Evolutionary conservation across 1,140 invertebrate genomes (phyloP).

Genomic region (Drosophila rufa): DNA sequence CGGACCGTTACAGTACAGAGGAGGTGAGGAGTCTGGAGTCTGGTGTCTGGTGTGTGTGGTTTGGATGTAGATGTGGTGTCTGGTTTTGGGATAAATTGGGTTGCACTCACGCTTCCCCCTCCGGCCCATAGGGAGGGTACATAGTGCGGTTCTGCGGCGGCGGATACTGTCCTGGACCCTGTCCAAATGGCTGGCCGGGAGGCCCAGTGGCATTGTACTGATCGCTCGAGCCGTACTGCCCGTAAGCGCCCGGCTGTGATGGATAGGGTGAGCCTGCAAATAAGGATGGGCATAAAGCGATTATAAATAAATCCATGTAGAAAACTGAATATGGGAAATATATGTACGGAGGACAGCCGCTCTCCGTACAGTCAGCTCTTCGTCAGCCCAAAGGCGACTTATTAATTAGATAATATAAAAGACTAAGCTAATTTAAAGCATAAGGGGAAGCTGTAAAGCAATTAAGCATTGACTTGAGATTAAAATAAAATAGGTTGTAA

Average conservation of each 20-base stretch:
- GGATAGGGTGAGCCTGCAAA: conserved; percentile 86
- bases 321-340: background rate
- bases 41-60: conserved; percentile 31
- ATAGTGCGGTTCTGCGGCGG: conserved; percentile 89
- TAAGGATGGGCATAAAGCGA: conserved; percentile 4
- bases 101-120: conserved; percentile 85
- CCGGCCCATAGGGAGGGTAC: conserved; percentile 91
- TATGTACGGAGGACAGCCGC: background rate
- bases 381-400: background rate
- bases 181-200: conserved; percentile 86
- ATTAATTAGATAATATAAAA: background rate
- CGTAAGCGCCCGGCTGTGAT: conserved; percentile 85
- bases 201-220: conserved; percentile 86
- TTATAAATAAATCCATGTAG: background rate
- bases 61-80: conserved; percentile 5
- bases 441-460: background rate
- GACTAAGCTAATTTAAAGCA: background rate
- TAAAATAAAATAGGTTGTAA: too few relatives aligned
- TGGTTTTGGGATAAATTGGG: conserved; percentile 44
- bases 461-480: too few relatives aligned
- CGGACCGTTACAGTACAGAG: conserved; percentile 52
- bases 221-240: conserved; percentile 84
- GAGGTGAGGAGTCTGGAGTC: conserved; percentile 5
- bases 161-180: conserved; percentile 89
- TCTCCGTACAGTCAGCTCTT: background rate